Conservation (phyloP, 1,140 invertebrate genomes). For the Hyles vespertilio region DNA sequence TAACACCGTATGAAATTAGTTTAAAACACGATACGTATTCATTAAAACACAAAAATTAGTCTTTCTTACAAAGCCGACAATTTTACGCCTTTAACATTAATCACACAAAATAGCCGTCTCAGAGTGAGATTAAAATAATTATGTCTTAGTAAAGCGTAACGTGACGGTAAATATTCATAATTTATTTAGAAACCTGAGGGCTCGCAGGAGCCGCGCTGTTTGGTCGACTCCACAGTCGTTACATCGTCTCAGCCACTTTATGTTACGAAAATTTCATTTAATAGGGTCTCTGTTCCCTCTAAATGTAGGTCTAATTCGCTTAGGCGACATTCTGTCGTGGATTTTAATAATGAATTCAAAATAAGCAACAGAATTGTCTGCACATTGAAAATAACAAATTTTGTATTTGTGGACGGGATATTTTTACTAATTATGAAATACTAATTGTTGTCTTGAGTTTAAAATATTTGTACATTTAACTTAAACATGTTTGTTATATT, state of each 20-base stretch:
- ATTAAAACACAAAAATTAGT: too few species aligned
- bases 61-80: conserved; percentile 2
- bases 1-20: too few species aligned
- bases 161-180: conserved; percentile 70
- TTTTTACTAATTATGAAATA: too few species aligned
- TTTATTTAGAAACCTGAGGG: conserved; percentile 69
- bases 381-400: not conserved
- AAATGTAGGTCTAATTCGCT: conserved; percentile 51
- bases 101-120: conserved; percentile 52
- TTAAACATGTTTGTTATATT: too few species aligned
- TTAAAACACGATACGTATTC: too few species aligned
- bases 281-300: conserved; percentile 47
- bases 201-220: conserved; percentile 44
- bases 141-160: conserved; percentile 62
- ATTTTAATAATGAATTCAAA: conserved; percentile 34
- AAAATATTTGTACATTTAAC: too few species aligned
- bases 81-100: conserved; percentile 42
- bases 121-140: conserved; percentile 68
- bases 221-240: conserved; percentile 47
- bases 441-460: too few species aligned
- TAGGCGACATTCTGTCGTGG: conserved; percentile 38
- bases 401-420: not conserved
- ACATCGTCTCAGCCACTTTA: conserved; percentile 60
- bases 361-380: conserved; percentile 6
- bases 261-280: conserved; percentile 64